These are phyloP conservation scores for Aphelenchoides besseyi DNA, from an alignment of 1,140 invertebrate species.

Conservation along the genomic window DNA sequence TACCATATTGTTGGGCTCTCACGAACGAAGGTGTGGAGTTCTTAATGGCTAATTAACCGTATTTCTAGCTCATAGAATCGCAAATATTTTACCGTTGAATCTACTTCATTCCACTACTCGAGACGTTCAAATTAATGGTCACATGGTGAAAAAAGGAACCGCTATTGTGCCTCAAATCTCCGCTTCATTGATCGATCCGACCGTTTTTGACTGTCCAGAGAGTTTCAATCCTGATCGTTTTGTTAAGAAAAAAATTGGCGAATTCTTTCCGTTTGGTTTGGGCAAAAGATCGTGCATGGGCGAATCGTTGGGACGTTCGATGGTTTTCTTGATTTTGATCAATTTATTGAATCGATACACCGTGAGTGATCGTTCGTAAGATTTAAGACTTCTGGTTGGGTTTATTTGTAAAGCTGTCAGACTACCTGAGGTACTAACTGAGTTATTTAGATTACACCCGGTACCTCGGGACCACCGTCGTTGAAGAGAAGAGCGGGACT, in stretches of 20 bases:
- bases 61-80: slow-evolving; percentile 12
- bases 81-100: slow-evolving; percentile 22
- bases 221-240: slow-evolving; percentile 13
- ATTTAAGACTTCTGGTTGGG: no score
- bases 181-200: neutral
- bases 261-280: slow-evolving; percentile 8
- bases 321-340: neutral
- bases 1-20: neutral
- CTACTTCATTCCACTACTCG: slow-evolving; percentile 12
- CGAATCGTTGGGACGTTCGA: neutral
- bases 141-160: slow-evolving; percentile 12
- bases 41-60: neutral
- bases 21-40: neutral
- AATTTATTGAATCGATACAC: slow-evolving; percentile 5
- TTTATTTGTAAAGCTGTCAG: neutral
- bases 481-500: neutral
- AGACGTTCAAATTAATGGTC: slow-evolving; percentile 14
- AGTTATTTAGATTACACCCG: neutral
- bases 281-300: slow-evolving; percentile 21
- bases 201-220: neutral
- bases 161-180: slow-evolving; percentile 6
- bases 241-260: neutral
- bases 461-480: neutral
- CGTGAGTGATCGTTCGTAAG: no score
- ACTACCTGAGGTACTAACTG: neutral